phyloP scores from a whole-genome alignment of 2,888 invertebrate genomes.

The Neuroscelio doddi region DNA sequence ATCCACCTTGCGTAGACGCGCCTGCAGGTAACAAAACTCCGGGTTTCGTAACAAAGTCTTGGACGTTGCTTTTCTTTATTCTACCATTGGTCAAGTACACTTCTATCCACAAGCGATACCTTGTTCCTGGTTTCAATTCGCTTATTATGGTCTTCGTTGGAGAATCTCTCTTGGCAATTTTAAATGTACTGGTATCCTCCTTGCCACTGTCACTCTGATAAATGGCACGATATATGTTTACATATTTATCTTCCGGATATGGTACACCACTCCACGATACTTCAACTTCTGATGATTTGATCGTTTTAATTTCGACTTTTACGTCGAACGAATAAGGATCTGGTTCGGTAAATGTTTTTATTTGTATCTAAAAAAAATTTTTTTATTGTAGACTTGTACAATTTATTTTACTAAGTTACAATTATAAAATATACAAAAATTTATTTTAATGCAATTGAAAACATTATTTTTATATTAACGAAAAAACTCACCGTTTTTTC shows the following conservation, averaged over 20 bases:
- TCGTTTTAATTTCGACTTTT: constrained; percentile 81
- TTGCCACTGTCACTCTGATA: constrained; percentile 84
- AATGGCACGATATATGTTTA: constrained; percentile 90
- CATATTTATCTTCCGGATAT: constrained; percentile 90
- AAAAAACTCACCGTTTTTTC: constrained; percentile 77
- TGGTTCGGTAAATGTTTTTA: constrained; percentile 67
- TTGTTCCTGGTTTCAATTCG: constrained; percentile 84
- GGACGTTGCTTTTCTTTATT: constrained; percentile 91
- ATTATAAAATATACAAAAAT: too few relatives aligned
- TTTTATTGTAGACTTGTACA: too few relatives aligned
- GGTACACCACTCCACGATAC: constrained; percentile 90
- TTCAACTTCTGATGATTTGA: constrained; percentile 85
- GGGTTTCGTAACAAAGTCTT: constrained; percentile 89
- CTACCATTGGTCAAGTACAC: constrained; percentile 92
- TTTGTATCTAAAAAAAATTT: constrained; percentile 58
- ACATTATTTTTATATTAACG: too few relatives aligned
- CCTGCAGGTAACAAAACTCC: constrained; percentile 69
- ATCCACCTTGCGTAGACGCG: constrained; percentile 50
- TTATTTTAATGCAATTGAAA: too few relatives aligned
- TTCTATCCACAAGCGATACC: constrained; percentile 91
- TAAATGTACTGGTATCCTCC: constrained; percentile 82
- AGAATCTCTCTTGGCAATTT: constrained; percentile 83
- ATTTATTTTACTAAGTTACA: too few relatives aligned
- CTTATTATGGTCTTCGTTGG: constrained; percentile 79
- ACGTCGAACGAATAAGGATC: constrained; percentile 91